A percentile compares a stretch with the other conserved stretches of the same genome.
Conservation (phyloP, 2,888 invertebrate genomes). For the Cheilosia scutellata region DNA sequence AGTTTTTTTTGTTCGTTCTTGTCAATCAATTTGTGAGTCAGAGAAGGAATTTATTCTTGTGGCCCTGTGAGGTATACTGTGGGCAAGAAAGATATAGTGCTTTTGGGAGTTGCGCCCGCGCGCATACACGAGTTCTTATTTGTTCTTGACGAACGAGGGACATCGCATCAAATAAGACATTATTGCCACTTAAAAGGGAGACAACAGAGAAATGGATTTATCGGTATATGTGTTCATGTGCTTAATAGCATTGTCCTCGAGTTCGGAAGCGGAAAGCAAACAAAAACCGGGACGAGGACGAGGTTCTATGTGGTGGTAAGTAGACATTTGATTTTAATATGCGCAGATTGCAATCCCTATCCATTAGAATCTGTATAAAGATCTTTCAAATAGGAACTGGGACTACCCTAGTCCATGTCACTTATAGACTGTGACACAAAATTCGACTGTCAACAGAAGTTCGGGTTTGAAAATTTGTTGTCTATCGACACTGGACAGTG, state of each 20-base stretch:
- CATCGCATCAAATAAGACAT: constrained; percentile 4
- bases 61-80: constrained; percentile 2
- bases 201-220: constrained; percentile 81
- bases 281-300: constrained; percentile 90
- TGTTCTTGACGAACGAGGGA: not conserved
- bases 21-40: constrained; percentile 44
- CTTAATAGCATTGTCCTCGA: constrained; percentile 81
- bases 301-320: constrained; percentile 97
- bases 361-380: not conserved
- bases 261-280: constrained; percentile 81
- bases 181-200: not conserved
- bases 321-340: constrained; percentile 76
- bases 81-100: not conserved
- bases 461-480: too few species aligned
- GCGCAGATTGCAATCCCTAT: not conserved
- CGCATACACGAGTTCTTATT: constrained; percentile 1
- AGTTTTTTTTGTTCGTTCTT: constrained; percentile 9
- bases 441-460: too few species aligned
- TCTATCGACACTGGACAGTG: too few species aligned
- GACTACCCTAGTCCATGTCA: too few species aligned
- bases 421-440: too few species aligned
- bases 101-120: constrained; percentile 14
- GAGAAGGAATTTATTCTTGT: constrained; percentile 18
- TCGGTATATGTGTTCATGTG: constrained; percentile 80
- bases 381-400: not conserved